A percentile compares a stretch with the other conserved stretches of the same genome.
phyloP scores from a whole-genome alignment of 2,113 vertebrate species.

The Vulpes lagopus region DNA sequence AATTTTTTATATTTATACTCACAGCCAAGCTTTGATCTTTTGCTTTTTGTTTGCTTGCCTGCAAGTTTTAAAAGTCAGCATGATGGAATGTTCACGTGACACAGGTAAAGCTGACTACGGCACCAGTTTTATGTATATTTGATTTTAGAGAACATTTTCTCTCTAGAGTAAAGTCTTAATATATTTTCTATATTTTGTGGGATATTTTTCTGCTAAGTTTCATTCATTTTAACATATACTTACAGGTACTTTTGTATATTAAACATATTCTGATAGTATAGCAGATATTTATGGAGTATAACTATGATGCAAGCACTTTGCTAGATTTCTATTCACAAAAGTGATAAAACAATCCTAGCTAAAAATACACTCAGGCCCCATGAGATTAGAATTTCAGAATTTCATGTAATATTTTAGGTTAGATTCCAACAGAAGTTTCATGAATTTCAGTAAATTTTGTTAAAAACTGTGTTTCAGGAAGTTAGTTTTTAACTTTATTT shows the following conservation, averaged over 20 bases:
- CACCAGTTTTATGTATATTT: neutral
- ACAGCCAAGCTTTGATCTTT: neutral
- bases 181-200: neutral
- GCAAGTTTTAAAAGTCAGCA: neutral
- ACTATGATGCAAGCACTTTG: neutral
- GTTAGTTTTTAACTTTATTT: neutral
- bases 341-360: neutral
- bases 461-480: neutral
- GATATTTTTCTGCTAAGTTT: neutral
- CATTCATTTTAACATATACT: neutral
- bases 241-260: neutral
- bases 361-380: neutral
- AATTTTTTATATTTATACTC: constrained; percentile 9
- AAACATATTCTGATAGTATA: neutral
- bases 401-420: neutral
- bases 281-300: neutral
- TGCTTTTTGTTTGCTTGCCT: neutral
- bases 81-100: neutral
- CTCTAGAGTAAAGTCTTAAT: neutral
- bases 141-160: neutral
- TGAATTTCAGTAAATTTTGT: neutral
- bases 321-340: neutral
- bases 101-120: neutral
- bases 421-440: neutral
- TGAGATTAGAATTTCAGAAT: neutral